Conservation (phyloP, 2,797 vertebrate species). For the Sternarchorhynchus goeldii region DNA sequence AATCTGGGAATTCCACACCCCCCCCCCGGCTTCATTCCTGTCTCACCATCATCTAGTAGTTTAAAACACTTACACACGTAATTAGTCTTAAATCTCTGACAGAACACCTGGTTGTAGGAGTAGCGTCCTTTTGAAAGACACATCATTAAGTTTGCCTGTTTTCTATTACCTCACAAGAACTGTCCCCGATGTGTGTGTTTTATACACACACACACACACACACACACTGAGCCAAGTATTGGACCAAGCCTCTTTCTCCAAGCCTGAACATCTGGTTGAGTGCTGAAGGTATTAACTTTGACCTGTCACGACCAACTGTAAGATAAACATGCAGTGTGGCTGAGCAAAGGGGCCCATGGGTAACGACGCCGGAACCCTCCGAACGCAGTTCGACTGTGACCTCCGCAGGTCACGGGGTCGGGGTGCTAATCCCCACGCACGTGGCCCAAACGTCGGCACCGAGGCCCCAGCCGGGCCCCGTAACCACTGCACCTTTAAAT, state of each 20-base stretch:
- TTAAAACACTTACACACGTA: conserved; percentile 66
- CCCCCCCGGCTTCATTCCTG: conserved; percentile 69
- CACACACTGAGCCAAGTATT: conserved; percentile 11
- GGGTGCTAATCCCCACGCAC: conserved; percentile 72
- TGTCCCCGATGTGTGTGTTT: conserved; percentile 36
- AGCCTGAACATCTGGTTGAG: conserved; percentile 49
- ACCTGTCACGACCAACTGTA: conserved; percentile 73
- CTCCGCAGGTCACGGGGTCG: conserved; percentile 65
- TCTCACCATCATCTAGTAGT: conserved; percentile 72
- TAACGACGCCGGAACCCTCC: conserved; percentile 61
- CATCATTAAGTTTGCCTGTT: conserved; percentile 51
- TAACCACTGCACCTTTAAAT: conserved; percentile 33
- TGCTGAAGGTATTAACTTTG: conserved; percentile 68
- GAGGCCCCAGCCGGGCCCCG: conserved; percentile 28
- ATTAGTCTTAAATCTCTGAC: conserved; percentile 68
- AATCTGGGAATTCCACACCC: conserved; percentile 61
- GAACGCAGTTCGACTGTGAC: conserved; percentile 27
- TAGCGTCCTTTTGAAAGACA: conserved; percentile 33
- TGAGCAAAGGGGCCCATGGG: conserved; percentile 61
- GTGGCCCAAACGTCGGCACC: conserved; percentile 61
- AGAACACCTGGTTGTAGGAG: conserved; percentile 54
- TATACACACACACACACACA: conserved; percentile 10
- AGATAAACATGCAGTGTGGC: conserved; percentile 62
- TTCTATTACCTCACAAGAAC: conserved; percentile 44
- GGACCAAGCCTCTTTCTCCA: conserved; percentile 65